Evolutionary conservation across 2,888 invertebrate species (phyloP), one percentile per base, ranked within the genome.

Genomic region (Hirtodrosophila confusa): DNA sequence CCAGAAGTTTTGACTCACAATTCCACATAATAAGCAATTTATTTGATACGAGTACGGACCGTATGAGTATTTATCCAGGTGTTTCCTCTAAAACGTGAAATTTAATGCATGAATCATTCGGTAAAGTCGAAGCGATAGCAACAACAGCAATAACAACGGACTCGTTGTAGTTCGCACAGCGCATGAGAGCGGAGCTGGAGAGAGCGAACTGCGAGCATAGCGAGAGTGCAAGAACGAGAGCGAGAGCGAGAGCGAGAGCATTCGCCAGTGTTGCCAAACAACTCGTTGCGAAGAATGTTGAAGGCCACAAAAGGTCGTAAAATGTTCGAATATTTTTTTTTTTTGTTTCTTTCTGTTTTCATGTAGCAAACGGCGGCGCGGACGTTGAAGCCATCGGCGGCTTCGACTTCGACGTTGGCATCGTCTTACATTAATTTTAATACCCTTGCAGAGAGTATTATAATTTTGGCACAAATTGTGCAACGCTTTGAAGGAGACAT

Each of bases 241-340:
- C 47, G 49, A 44, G 57, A 31, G 49, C 10, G 57, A 58, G 47
- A 68, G 44, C 17, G 31, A 43, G 58, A 44, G 40, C 58, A 49
- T 27, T 58, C 39, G 53, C 44, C 67, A 74, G 74, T 74, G 75
- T 75, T 71, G 75, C 55, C 57, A 74, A 63, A 63, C 51, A 60
- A 64, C 55, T 50, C 33, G 54, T 61, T 49, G 64, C 68, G 24
- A 80, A 80, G 80, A 84, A 80, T 80, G 78, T 47, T 78, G 79
- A 83, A 86, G 83, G 80, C 83, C 86, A 78, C 70, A 69, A 77
- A 72, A 78, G 79, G 68, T 84, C 70, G 80, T 71, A 71, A 78
- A 72, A 77, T 65, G 62, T 50, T 58, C 55, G 63, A 37, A 72
- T 71, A 54, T 57, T 60, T 39, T 43, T 47, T 39, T 41, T 33